Percentiles rank a stretch among this genome's conserved stretches.
Conservation (phyloP, 2,113 vertebrate species). For the Caloenas nicobarica region DNA sequence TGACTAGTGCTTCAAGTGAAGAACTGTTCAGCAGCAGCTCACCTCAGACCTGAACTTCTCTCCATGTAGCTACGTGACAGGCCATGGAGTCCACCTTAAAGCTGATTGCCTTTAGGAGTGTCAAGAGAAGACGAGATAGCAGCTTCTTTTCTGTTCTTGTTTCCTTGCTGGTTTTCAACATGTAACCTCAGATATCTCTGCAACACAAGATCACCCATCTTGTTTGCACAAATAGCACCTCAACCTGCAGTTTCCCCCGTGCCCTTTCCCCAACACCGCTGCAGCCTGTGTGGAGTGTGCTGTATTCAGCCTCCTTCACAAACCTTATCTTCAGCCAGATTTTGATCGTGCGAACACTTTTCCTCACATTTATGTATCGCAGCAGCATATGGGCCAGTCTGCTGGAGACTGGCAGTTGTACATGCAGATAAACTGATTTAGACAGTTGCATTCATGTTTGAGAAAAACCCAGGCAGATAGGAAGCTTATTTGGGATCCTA, state of each 20-base stretch:
- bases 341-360: background rate
- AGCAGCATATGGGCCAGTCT: background rate
- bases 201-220: background rate
- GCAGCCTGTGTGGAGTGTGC: background rate
- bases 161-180: background rate
- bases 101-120: background rate
- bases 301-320: background rate
- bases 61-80: background rate
- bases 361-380: background rate
- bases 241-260: background rate
- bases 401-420: background rate
- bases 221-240: background rate
- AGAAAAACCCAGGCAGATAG: background rate
- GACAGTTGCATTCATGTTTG: background rate
- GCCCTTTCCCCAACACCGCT: background rate
- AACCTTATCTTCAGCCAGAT: background rate
- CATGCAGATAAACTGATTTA: background rate
- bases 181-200: background rate
- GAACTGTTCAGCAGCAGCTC: background rate
- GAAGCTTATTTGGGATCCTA: background rate
- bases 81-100: background rate
- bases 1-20: rapidly evolving
- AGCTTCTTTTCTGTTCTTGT: background rate
- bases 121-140: background rate
- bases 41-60: background rate